Evolutionary conservation across 2,113 vertebrate species (phyloP), one percentile per base, ranked within the genome.

Genomic region (Tenebrosternarchus preto): DNA sequence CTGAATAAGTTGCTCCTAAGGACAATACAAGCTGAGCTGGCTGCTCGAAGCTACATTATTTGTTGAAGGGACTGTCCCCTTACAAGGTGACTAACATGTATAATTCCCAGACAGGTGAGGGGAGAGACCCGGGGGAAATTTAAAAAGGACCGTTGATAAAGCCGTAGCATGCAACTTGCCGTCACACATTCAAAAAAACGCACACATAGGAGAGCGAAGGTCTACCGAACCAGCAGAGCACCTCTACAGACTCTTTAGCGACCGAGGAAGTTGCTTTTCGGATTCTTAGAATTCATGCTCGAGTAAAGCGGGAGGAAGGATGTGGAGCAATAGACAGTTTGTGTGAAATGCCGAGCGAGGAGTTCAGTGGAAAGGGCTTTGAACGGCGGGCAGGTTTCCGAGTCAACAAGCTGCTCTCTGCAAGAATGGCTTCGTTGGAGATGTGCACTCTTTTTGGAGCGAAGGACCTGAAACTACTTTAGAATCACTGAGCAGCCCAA

Each of bases 51-150:
- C 25, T n/a, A 7, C 15, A 6, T 11, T 25, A 27, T 29, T 9
- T 46, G n/a, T 12, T 1, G 6, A 5, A 81, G 87, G 87, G 87
- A 84, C 82, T 36, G 85, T 81, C 85, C 87, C 87, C 72, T 5
- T 15, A 6, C 73, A 81, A 85, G 82, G 78, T 85, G 87, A 88
- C 79, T 87, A 88, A 88, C 33, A 71, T 75, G 56, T 68, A 80
- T 82, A 82, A 84, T 84, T 88, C 87, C 87, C 85, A 83, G 67
- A 50, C 84, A 87, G 87, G 85, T 84, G 85, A 80, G 59, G 85
- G 84, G 87, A 88, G 85, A 88, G 85, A 74, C 87, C 87, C 87
- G 64, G 87, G 87, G 87, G 83, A 81, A 88, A 79, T 88, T 80
- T 56, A 79, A 74, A 64, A 76, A 31, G 68, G 29, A 57, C 61